Conservation (phyloP, 1,140 invertebrate species). For the Tachypleus tridentatus region DNA sequence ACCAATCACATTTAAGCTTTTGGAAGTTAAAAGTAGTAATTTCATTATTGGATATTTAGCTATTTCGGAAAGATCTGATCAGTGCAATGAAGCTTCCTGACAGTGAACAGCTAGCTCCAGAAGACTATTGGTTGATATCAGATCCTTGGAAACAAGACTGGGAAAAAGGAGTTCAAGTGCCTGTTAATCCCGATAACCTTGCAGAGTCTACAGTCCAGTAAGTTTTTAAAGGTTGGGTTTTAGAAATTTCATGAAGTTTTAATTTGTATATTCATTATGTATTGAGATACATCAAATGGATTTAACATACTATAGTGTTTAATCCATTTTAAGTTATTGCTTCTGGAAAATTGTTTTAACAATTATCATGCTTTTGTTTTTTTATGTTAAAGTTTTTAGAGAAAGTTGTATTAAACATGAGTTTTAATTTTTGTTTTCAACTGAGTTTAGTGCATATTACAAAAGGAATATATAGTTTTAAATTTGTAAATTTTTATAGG, state of each 20-base stretch:
- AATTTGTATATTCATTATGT: slow-evolving; percentile 6
- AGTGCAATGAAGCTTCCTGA: slow-evolving; percentile 98
- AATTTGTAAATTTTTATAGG: too few species aligned
- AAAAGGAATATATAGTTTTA: too few species aligned
- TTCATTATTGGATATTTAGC: slow-evolving; percentile 28
- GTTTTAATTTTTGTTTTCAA: too few species aligned
- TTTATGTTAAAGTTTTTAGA: slow-evolving; percentile 7
- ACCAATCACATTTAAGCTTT: background rate
- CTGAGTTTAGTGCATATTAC: too few species aligned
- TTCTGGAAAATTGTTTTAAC: slow-evolving; percentile 1
- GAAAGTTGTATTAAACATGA: background rate
- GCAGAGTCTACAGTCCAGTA: slow-evolving; percentile 71
- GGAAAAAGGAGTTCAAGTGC: slow-evolving; percentile 88
- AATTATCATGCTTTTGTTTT: slow-evolving; percentile 1
- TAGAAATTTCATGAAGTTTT: slow-evolving; percentile 8
- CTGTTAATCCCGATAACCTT: slow-evolving; percentile 47
- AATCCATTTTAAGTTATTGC: background rate
- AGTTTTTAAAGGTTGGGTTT: slow-evolving; percentile 10
- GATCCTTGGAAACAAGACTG: slow-evolving; percentile 98
- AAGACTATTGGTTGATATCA: slow-evolving; percentile 87
- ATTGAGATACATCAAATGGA: background rate
- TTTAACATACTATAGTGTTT: too few species aligned
- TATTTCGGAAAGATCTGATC: slow-evolving; percentile 91
- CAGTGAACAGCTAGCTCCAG: slow-evolving; percentile 74
- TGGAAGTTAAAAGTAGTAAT: slow-evolving; percentile 1